phyloP scores from a whole-genome alignment of 2,797 vertebrate species.

The Acanthurus leucopareius region DNA sequence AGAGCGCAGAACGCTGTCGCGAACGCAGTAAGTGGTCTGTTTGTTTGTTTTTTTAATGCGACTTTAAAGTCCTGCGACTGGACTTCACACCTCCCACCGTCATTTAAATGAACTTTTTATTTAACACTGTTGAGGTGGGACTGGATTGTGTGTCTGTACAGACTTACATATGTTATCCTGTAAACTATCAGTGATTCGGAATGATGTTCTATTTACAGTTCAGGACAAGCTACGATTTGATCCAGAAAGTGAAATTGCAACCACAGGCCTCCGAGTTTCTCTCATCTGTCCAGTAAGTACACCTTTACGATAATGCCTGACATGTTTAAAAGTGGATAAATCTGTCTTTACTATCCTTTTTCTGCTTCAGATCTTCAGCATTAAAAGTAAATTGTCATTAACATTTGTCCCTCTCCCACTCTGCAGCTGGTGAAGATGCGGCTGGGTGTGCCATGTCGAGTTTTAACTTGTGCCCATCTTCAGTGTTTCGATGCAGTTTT shows the following conservation, averaged over 20 bases:
- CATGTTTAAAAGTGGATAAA: not conserved
- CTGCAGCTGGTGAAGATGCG: constrained; percentile 98
- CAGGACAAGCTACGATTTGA: constrained; percentile 98
- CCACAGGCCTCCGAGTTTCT: constrained; percentile 96
- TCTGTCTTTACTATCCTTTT: not conserved
- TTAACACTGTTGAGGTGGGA: not conserved
- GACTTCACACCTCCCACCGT: not conserved
- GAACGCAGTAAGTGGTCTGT: constrained; percentile 91
- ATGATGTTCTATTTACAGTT: constrained; percentile 80
- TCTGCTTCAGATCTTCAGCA: not conserved
- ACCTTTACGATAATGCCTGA: not conserved
- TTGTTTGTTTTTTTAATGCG: not conserved
- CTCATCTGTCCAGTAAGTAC: constrained; percentile 97
- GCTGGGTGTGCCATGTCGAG: constrained; percentile 95
- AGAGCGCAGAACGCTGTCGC: constrained; percentile 95
- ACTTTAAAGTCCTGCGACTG: not conserved
- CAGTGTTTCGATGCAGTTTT: constrained; percentile 99
- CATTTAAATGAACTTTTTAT: not conserved
- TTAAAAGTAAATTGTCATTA: not conserved
- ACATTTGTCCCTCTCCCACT: constrained; percentile 1
- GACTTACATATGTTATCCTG: not conserved
- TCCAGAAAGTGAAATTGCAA: constrained; percentile 98
- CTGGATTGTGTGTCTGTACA: not conserved
- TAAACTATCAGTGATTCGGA: not conserved
- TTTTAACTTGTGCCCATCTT: constrained; percentile 95